A percentile compares a stretch with the other conserved stretches of the same genome.
phyloP scores from a whole-genome alignment of 2,797 vertebrate genomes.

The Cirrhinus mrigala region DNA sequence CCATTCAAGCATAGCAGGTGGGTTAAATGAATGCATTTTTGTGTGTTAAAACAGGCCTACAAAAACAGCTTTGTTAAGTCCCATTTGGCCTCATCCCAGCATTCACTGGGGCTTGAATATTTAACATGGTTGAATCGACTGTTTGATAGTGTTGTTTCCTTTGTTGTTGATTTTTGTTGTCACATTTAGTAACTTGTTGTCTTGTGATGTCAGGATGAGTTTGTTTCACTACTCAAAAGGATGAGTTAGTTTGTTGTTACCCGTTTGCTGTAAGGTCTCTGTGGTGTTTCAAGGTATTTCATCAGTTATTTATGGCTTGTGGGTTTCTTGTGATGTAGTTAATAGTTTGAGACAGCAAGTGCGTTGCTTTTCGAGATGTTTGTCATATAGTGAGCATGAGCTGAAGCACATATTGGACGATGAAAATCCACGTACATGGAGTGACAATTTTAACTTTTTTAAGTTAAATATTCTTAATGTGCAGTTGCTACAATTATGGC shows the following conservation, averaged over 20 bases:
- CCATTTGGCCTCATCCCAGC: background rate
- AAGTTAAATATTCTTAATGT: background rate
- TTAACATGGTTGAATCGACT: background rate
- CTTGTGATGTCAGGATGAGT: slow-evolving; percentile 7
- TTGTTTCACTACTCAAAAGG: slow-evolving; percentile 5
- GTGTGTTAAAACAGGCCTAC: background rate
- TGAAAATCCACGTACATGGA: background rate
- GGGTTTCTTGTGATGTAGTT: slow-evolving; percentile 24
- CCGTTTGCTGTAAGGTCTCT: background rate
- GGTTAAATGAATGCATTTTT: background rate
- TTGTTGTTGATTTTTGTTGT: background rate
- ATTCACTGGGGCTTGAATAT: background rate
- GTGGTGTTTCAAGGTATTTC: slow-evolving; percentile 25
- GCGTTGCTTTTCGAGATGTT: background rate
- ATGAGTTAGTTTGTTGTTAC: background rate
- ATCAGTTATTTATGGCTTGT: slow-evolving; percentile 29
- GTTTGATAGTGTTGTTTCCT: background rate
- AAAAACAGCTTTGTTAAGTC: background rate
- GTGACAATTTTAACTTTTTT: background rate
- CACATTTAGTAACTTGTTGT: slow-evolving; percentile 10
- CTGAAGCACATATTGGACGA: background rate
- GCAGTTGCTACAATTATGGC: background rate
- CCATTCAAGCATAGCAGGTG: background rate
- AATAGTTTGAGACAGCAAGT: slow-evolving; percentile 25
- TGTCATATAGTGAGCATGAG: background rate